Evolutionary conservation across 1,140 invertebrate species (phyloP), one percentile per base, ranked within the genome.

Genomic region (Aethina tumida): DNA sequence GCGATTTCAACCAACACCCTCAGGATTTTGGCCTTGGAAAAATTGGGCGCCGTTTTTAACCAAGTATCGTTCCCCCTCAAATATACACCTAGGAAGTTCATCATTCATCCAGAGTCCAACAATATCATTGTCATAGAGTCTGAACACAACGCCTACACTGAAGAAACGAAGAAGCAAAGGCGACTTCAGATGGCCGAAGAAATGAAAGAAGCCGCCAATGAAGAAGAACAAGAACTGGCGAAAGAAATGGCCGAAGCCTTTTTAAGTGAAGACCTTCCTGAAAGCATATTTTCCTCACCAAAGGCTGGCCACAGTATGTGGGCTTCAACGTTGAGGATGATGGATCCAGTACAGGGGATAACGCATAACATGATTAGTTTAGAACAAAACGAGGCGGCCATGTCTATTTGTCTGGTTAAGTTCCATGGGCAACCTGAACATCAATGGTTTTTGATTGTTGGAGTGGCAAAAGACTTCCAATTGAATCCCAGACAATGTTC

Each of bases 1-100:
- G 96, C 97, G 0, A 99, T 99, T 63, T 96, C 94, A 0, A 89
- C 89, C 1, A 99, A 99, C 55, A 99, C 95, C 0, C 67, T 99
- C 16, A 75, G 93, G 46, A 99, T 99, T 74, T 76, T 99, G 56
- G 94, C 96, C 0, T 66, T 99, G 9, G 97, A 99, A 64, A 99
- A 99, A 64, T 66, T 99, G 0, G 97, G 97, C 0, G 94, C 92
- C 0, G 92, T 99, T 3, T 99, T 99, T 57, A 99, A 99, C 69
- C 94, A 98, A 64, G 46, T 88, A 13, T 83, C 81, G 5, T 81
- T 90, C 50, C 85, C 87, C 0, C 65, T 99, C 16, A 91, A 97
- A 47, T 97, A 93, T 55, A 99, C 97, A 0, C 96, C 96, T 0
- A 70, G 96, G 17, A 91, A 92, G 50, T 97, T 99, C 64, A 80